Evolutionary conservation across 2,888 invertebrate species (phyloP), one percentile per base, ranked within the genome.

Genomic region (Perithous albicinctus): DNA sequence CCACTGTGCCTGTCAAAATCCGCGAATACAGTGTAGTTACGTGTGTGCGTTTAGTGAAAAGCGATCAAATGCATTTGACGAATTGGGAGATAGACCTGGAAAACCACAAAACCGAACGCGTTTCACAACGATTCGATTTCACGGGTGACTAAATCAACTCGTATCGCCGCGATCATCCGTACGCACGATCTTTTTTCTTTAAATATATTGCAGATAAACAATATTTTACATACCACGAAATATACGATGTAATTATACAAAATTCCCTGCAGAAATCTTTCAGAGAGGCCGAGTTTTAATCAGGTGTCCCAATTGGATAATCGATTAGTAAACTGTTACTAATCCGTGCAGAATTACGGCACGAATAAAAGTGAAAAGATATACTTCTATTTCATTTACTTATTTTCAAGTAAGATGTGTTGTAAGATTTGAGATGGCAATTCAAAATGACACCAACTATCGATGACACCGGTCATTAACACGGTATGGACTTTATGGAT

Each of bases 21-120:
- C 35, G 12, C 41, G 41, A 63, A 41, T n/a, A 10, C 29, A 32
- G n/a, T 15, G 64, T 12, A 2, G 12, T 23, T n/a, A 20, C 15
- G 38, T 54, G 18, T 18, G n/a, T 20, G 67, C 20, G 20, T 12
- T n/a, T n/a, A 51, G 48, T 29, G 48, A 46, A 64, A 64, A 72
- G 41, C 54, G 41, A 72, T 70, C 32, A 64, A 72, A 78, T 64
- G 63, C 41, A 29, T 43, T 73, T 78, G 70, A 78, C 48, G 66
- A 78, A 56, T 73, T 66, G 64, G 48, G 43, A 26, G 32, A 48
- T 54, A 20, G 41, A 67, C 59, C 66, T 38, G 66, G 64, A 48
- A 38, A 77, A 70, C 70, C 78, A 64, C 78, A 41, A 67, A 78
- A 73, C 29, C 78, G 66, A 66, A 43, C 66, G 61, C 48, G 63